Evolutionary conservation across 2,113 vertebrate species (phyloP).

Genomic region (Tapirus terrestris): DNA sequence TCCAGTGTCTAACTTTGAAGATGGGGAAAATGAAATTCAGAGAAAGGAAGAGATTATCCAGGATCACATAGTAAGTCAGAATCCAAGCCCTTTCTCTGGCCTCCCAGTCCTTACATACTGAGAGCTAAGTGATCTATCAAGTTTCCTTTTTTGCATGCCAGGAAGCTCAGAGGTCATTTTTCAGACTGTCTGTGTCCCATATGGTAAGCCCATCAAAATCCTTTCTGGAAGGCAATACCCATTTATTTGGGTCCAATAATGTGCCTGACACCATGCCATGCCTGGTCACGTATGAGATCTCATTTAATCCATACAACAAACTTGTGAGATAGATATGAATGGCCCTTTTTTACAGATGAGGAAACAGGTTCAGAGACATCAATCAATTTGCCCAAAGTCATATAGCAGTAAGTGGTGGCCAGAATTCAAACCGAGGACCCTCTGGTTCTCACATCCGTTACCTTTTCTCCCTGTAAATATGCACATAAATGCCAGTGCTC

Average conservation of each 20-base stretch:
- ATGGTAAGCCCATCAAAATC: not conserved
- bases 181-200: not conserved
- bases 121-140: not conserved
- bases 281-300: not conserved
- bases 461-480: not conserved
- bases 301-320: not conserved
- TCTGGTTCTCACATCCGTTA: not conserved
- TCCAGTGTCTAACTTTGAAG: not conserved
- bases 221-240: not conserved
- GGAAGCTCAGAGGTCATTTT: not conserved
- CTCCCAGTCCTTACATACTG: not conserved
- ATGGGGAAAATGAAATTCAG: not conserved
- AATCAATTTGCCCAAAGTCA: not conserved
- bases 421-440: not conserved
- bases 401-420: not conserved
- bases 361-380: not conserved
- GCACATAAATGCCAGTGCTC: rapidly evolving
- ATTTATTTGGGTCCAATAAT: not conserved
- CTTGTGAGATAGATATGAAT: not conserved
- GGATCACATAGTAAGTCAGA: not conserved
- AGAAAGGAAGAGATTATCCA: not conserved
- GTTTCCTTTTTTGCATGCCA: not conserved
- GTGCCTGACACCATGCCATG: not conserved
- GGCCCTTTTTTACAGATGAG: not conserved
- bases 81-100: not conserved